Conservation (phyloP, 2,797 vertebrate species). For the Aphelocoma californica region DNA sequence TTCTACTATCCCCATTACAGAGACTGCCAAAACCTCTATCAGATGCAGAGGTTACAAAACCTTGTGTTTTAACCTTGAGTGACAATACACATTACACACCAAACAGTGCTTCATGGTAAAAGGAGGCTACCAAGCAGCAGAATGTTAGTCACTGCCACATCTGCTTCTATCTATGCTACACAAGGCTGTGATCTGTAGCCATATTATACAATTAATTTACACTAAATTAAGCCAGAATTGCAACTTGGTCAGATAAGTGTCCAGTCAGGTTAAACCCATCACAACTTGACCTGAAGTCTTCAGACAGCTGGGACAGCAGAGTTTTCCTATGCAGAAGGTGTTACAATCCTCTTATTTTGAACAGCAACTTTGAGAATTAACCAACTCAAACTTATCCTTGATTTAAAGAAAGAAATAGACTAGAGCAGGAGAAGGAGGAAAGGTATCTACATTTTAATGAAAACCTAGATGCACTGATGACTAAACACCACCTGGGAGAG, state of each 20-base stretch:
- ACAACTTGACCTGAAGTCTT: not conserved
- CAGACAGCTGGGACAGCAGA: not conserved
- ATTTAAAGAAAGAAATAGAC: not conserved
- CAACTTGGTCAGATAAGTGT: not conserved
- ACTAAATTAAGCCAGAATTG: not conserved
- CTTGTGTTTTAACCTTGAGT: not conserved
- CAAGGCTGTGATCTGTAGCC: not conserved
- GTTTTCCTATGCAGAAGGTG: not conserved
- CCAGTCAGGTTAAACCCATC: not conserved
- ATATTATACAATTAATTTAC: not conserved
- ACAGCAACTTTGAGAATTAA: not conserved
- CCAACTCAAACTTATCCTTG: not conserved
- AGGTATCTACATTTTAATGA: not conserved
- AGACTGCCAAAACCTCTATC: not conserved
- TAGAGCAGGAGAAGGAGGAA: not conserved
- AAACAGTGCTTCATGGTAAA: not conserved
- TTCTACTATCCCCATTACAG: not conserved
- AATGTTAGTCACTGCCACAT: not conserved
- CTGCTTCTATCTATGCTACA: not conserved
- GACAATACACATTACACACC: not conserved
- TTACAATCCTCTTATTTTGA: not conserved
- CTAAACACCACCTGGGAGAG: not conserved
- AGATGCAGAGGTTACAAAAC: not conserved
- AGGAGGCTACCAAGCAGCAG: not conserved
- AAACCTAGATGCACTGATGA: not conserved